Evolutionary conservation across 2,797 vertebrate species (phyloP).

Genomic region (Acrocephalus scirpaceus): DNA sequence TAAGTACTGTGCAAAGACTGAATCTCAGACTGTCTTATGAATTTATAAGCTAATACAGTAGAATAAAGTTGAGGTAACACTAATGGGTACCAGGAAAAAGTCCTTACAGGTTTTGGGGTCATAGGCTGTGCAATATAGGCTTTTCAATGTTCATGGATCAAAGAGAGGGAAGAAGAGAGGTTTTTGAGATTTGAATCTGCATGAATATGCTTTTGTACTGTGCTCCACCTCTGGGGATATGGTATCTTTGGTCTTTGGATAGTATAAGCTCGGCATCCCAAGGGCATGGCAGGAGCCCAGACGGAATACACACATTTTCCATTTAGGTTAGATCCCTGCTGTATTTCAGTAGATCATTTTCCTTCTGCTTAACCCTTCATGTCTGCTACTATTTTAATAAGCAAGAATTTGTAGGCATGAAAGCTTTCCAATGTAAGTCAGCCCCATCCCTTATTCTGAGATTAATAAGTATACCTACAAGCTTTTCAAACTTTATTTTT

Average conservation of each 20-base stretch:
- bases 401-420: not conserved
- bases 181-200: not conserved
- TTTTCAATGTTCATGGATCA: not conserved
- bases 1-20: not conserved
- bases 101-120: not conserved
- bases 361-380: not conserved
- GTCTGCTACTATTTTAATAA: not conserved
- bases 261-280: not conserved
- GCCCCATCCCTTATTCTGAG: not conserved
- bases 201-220: not conserved
- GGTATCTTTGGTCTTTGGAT: not conserved
- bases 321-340: not conserved
- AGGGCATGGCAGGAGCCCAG: not conserved
- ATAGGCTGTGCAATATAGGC: not conserved
- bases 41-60: not conserved
- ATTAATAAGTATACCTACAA: not conserved
- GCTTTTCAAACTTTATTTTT: not conserved
- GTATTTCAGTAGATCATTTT: not conserved
- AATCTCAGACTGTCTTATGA: not conserved
- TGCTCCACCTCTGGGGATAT: not conserved
- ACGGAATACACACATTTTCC: not conserved
- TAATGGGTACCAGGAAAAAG: not conserved
- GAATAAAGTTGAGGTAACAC: not conserved
- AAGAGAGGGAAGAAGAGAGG: not conserved
- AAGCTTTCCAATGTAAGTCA: not conserved